phyloP scores from a whole-genome alignment of 1,140 invertebrate species.

The Lordiphosa collinella region DNA sequence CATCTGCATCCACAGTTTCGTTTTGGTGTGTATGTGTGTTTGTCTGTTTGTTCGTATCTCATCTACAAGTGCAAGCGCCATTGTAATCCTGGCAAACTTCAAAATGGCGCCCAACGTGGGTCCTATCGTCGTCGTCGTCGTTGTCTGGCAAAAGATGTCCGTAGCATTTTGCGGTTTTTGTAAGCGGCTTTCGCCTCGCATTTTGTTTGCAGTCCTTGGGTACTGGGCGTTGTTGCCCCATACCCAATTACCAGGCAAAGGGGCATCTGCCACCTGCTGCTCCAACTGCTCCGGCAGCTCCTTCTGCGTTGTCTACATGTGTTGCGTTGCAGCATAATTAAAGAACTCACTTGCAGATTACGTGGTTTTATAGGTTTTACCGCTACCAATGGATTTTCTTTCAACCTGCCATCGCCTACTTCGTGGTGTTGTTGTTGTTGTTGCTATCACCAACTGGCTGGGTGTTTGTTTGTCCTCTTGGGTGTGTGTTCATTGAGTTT shows the following conservation, averaged over 20 bases:
- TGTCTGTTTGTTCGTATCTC: constrained; percentile 27
- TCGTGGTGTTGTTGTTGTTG: not conserved
- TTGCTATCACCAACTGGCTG: not conserved
- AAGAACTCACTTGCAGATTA: constrained; percentile 75
- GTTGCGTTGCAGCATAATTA: constrained; percentile 69
- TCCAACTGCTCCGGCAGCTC: constrained; percentile 2
- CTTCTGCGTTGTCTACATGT: constrained; percentile 45
- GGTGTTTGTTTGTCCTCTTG: not conserved
- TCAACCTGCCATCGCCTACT: not conserved
- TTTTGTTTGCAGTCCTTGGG: constrained; percentile 50
- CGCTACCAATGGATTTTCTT: constrained; percentile 40
- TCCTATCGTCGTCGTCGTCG: not conserved
- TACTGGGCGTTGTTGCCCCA: constrained; percentile 2
- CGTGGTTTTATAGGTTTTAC: constrained; percentile 69
- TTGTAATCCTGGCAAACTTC: constrained; percentile 60
- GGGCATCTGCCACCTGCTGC: constrained; percentile 22
- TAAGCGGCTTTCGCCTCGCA: constrained; percentile 70
- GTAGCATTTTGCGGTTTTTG: constrained; percentile 73
- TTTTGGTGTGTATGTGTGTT: constrained; percentile 21
- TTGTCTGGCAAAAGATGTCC: constrained; percentile 57
- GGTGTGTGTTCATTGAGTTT: constrained; percentile 21
- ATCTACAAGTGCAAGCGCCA: constrained; percentile 39
- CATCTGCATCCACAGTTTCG: constrained; percentile 18
- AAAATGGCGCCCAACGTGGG: constrained; percentile 56
- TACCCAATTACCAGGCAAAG: constrained; percentile 2